Base-by-base conservation (phyloP, 2,888 invertebrate genomes). In the Macaria notata region DNA sequence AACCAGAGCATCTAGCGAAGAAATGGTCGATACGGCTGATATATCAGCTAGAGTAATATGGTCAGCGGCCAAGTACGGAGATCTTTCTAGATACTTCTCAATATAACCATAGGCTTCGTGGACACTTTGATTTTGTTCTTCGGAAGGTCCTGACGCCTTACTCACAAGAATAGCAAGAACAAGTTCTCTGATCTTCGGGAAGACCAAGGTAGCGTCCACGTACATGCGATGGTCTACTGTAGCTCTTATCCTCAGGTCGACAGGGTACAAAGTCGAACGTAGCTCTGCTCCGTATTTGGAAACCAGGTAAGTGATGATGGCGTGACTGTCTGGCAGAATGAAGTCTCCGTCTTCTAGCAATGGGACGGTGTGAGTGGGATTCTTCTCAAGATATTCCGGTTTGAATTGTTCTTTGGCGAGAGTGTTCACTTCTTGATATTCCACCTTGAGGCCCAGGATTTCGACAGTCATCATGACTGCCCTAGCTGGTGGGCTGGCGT, bases 291-390 rank as follows among this genome's bases (percentile, higher is more conserved):
- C 82, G 42, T 79, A 83, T 53, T 81, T 83, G 0, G 79, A 75
- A 0, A 76, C 72, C 8, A 83, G 56, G 53, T 83, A 83, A 0
- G 75, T 77, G 0, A 76, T 68, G 9, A 83, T 83, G 0, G 81
- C 76, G 38, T 81, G 81, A 43, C 81, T 81, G 33, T 81, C 81
- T 5, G 74, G 63, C 0, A 83, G 55, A 0, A 66, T 31, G 36
- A 77, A 79, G 31, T 78, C 75, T n/a, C 70, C 76, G 9, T 82
- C 81, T 77, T 80, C 80, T 3, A 83, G 54, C 5, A 81, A 36
- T 0, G 81, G 82, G 0, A 82, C 49, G 0, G 73, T 64, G 30
- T 80, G 79, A 6, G 73, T 50, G 0, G 80, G 81, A 44, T 82
- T 83, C 49, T 81, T 81, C 1, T 70, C 65, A 0, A 77, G 4